Conservation (phyloP, 35 echinoderm and acorn worm species). For the Diadema setosum region DNA sequence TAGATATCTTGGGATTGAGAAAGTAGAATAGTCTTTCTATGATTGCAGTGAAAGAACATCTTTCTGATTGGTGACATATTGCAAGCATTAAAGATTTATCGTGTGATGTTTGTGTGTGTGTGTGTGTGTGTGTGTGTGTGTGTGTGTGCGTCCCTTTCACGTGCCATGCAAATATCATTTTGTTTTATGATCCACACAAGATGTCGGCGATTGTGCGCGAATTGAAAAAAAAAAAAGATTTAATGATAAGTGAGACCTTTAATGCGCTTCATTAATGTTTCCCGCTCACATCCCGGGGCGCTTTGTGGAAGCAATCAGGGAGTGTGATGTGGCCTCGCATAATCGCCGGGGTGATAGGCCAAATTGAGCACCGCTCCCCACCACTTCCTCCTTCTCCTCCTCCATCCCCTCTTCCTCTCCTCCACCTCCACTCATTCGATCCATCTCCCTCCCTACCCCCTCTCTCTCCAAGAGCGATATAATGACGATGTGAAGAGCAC, state of each 20-base stretch:
- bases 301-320: background rate
- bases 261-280: background rate
- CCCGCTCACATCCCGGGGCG: background rate
- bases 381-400: background rate
- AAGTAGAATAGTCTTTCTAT: too few relatives aligned
- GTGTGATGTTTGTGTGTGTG: too few relatives aligned
- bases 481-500: too few relatives aligned
- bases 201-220: background rate
- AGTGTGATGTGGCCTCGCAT: background rate
- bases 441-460: background rate
- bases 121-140: too few relatives aligned
- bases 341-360: background rate
- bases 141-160: too few relatives aligned
- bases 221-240: background rate
- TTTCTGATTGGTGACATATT: too few relatives aligned
- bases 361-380: background rate
- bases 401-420: background rate
- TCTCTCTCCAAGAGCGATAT: too few relatives aligned
- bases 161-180: too few relatives aligned
- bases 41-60: too few relatives aligned
- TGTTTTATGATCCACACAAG: too few relatives aligned
- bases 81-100: too few relatives aligned
- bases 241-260: background rate
- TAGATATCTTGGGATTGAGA: too few relatives aligned
- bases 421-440: background rate